These are phyloP conservation scores for Corythaeola cristata DNA, from an alignment of 2,113 vertebrate genomes.

Conservation along the genomic window DNA sequence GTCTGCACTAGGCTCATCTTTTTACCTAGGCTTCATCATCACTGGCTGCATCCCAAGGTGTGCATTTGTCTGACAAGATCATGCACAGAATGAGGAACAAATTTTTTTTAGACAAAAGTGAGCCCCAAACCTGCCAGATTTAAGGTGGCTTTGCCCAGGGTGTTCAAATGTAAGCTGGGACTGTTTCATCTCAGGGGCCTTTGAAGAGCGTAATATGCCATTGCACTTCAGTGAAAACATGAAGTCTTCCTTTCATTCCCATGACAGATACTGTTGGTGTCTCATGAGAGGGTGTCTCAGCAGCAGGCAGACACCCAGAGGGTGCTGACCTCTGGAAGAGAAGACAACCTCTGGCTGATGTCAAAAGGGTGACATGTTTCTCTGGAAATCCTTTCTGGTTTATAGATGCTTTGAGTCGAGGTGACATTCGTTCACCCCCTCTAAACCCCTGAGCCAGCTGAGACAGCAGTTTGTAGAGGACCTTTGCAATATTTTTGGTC, in stretches of 20 bases:
- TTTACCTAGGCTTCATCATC: background rate
- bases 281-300: background rate
- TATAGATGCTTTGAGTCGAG: background rate
- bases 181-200: background rate
- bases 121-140: background rate
- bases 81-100: background rate
- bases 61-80: background rate
- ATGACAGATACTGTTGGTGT: background rate
- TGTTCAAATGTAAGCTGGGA: background rate
- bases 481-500: background rate
- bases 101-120: background rate
- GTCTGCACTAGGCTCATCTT: background rate
- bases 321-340: background rate
- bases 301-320: background rate
- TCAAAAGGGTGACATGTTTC: background rate
- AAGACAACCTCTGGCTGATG: background rate
- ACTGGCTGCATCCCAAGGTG: background rate
- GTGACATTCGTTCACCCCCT: rapidly evolving
- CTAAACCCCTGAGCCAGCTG: rapidly evolving
- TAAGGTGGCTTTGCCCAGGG: background rate
- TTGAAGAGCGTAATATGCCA: background rate
- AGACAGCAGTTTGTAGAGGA: background rate
- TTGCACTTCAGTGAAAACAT: background rate
- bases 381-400: background rate
- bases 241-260: background rate